These are phyloP conservation scores for Dendroctonus ponderosae DNA, from an alignment of 1,140 invertebrate genomes.

Conservation along the genomic window DNA sequence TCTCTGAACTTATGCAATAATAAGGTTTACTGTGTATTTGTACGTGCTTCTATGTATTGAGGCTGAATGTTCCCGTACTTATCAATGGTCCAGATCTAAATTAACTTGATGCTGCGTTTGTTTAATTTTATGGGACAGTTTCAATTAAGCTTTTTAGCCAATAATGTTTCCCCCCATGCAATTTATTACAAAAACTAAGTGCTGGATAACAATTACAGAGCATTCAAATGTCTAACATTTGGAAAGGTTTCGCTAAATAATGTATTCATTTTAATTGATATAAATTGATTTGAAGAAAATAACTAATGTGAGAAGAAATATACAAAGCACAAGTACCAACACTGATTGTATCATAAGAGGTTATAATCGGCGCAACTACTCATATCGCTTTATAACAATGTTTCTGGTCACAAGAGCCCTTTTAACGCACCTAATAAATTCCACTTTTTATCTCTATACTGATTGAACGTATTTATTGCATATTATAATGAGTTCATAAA, in stretches of 20 bases:
- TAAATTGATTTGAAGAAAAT: background rate
- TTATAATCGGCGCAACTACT: too few species aligned
- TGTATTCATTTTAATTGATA: background rate
- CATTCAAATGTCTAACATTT: too few species aligned
- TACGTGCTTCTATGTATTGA: background rate
- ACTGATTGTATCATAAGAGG: too few species aligned
- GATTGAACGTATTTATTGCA: too few species aligned
- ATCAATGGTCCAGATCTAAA: background rate
- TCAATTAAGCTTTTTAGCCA: background rate
- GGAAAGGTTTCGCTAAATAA: too few species aligned
- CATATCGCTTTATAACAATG: too few species aligned
- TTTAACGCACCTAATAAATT: too few species aligned
- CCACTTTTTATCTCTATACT: too few species aligned
- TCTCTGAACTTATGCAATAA: constrained; percentile 20
- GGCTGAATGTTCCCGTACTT: background rate
- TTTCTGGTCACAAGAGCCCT: too few species aligned
- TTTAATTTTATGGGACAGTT: constrained; percentile 7
- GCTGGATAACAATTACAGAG: too few species aligned
- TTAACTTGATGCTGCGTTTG: constrained; percentile 1
- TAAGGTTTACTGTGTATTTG: constrained; percentile 5
- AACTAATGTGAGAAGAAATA: background rate
- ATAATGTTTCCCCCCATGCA: background rate
- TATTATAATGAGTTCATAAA: too few species aligned
- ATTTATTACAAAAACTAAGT: background rate
- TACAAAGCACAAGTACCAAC: background rate